phyloP scores from a whole-genome alignment of 2,888 invertebrate species.

The Rhogogaster chlorosoma region DNA sequence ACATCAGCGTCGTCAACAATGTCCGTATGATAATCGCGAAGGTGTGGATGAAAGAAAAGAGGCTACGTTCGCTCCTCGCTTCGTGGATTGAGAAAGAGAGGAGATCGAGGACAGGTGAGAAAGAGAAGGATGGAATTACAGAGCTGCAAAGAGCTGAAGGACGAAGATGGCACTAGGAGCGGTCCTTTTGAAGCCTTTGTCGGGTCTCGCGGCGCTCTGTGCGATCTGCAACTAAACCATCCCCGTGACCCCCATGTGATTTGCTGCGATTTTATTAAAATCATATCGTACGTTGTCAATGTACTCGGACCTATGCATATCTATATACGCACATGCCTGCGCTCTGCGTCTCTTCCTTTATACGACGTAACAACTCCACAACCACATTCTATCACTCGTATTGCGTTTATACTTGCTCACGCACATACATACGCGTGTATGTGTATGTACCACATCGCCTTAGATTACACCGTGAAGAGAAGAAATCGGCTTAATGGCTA shows the following conservation, averaged over 20 bases:
- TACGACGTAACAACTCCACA: background rate
- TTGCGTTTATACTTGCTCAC: background rate
- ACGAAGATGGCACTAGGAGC: conserved; percentile 62
- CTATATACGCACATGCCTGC: background rate
- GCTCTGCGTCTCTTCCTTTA: background rate
- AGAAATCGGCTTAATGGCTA: conserved; percentile 36
- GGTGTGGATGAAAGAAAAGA: conserved; percentile 73
- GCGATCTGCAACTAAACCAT: conserved; percentile 77
- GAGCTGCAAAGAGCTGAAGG: conserved; percentile 50
- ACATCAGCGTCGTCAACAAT: conserved; percentile 72
- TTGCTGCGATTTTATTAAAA: conserved; percentile 76
- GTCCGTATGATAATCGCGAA: conserved; percentile 77
- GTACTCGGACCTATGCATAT: conserved; percentile 22
- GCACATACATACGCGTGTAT: no score
- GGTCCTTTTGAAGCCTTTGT: conserved; percentile 75
- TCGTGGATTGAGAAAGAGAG: conserved; percentile 52
- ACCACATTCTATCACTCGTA: background rate
- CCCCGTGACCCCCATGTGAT: conserved; percentile 71
- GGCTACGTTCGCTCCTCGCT: conserved; percentile 58
- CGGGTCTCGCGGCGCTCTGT: conserved; percentile 76
- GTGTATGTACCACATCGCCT: background rate
- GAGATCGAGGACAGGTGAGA: conserved; percentile 51
- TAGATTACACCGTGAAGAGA: conserved; percentile 35
- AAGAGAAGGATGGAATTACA: conserved; percentile 55
- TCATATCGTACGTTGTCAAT: conserved; percentile 63